Evolutionary conservation across 2,888 invertebrate species (phyloP), one percentile per base, ranked within the genome.

Genomic region (Pammene fasciana): DNA sequence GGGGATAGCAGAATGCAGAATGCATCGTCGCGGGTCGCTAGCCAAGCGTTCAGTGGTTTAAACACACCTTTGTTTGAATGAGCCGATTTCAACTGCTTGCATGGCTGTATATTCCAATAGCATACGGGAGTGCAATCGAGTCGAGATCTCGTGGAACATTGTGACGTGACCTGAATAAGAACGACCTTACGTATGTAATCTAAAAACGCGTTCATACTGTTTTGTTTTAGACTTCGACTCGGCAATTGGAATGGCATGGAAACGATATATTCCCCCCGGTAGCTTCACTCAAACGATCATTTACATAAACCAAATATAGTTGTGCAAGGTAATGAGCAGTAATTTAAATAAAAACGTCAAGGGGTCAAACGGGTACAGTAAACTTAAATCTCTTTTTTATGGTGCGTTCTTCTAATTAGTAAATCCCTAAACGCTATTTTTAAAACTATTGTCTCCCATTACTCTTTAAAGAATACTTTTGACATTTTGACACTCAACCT

Each of bases 21-120:
- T 64, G 68, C 64, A 52, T 68, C 74, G 78, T 75, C 75, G 71
- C 76, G 79, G 76, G 65, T 75, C 71, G 73, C 67, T 76, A 74
- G 74, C 74, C 83, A 83, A 81, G 79, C 84, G 81, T 79, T 71
- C 74, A 77, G 73, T 71, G 73, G 74, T 74, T 72, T 71, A 74
- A 76, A 75, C 74, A 75, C 76, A 78, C 80, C 78, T 80, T 77
- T 81, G 77, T 81, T 78, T 77, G 72, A 75, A 70, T 70, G 76
- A 76, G 78, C 78, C 75, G 73, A 41, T 76, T 78, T 64, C 34
- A 70, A 62, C 71, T 56, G 54, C 62, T 60, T 68, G 46, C 59
- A 8, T 46, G 36, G 13, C n/a, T n/a, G n/a, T 54, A 54, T n/a
- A 34, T n/a, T 52, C 16, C 48, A 16, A 9, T 50, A 16, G 26